phyloP scores from a whole-genome alignment of 2,113 vertebrate genomes.

The Diadophis punctatus region DNA sequence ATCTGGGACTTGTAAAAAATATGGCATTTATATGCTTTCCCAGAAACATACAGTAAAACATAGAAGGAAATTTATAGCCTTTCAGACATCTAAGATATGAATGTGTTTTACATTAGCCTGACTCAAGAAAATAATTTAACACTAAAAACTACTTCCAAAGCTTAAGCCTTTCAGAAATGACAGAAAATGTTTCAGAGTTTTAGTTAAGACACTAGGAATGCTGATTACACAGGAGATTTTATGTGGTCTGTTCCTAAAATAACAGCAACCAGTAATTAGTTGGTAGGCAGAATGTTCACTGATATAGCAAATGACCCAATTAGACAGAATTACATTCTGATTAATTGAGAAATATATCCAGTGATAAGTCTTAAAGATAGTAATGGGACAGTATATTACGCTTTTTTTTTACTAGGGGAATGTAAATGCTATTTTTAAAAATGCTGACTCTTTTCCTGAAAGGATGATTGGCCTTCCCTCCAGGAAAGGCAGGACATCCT shows the following conservation, averaged over 20 bases:
- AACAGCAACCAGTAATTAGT: background rate
- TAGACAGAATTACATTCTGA: background rate
- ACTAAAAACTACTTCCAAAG: background rate
- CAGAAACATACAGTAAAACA: background rate
- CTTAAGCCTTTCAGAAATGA: background rate
- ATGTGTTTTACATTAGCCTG: background rate
- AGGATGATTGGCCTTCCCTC: constrained; percentile 9
- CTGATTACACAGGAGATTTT: background rate
- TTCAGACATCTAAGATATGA: background rate
- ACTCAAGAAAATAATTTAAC: background rate
- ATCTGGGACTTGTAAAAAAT: background rate
- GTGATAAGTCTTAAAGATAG: background rate
- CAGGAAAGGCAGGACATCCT: constrained; percentile 25
- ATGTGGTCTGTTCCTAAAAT: background rate
- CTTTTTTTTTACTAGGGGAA: background rate
- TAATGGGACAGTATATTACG: constrained; percentile 10
- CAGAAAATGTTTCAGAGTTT: background rate
- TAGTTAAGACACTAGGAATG: background rate
- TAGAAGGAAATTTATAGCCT: background rate
- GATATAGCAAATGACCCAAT: background rate
- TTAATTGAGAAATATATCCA: background rate
- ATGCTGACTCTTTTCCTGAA: constrained; percentile 29
- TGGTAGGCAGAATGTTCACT: background rate
- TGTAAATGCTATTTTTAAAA: constrained; percentile 23
- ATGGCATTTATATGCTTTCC: background rate